Conservation (phyloP, 2,888 invertebrate genomes). For the Entomobrya multifasciata region DNA sequence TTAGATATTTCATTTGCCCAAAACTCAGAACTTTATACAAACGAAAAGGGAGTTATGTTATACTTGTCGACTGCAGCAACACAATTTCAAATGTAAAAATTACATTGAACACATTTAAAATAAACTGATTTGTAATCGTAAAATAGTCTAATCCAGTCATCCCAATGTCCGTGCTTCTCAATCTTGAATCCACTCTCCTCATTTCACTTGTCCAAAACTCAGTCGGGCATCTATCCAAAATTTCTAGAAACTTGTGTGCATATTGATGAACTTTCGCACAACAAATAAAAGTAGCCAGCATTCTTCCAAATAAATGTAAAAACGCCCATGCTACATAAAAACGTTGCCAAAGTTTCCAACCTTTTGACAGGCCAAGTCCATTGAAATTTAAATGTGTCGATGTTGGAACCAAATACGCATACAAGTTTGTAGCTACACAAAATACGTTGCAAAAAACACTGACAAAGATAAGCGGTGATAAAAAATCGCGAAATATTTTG, state of each 20-base stretch:
- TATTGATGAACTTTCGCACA: slow-evolving; percentile 73
- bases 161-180: slow-evolving; percentile 52
- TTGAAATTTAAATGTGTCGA: no score
- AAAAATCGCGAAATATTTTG: slow-evolving; percentile 57
- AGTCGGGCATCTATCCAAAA: slow-evolving; percentile 72
- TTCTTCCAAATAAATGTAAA: slow-evolving; percentile 68
- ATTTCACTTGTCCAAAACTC: slow-evolving; percentile 24
- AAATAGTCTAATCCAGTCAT: slow-evolving; percentile 64
- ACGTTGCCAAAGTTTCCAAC: neutral
- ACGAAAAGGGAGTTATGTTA: no score
- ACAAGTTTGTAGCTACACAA: no score
- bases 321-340: slow-evolving; percentile 76
- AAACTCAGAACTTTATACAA: no score
- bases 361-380: neutral
- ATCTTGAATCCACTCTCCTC: slow-evolving; percentile 50
- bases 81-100: slow-evolving; percentile 46
- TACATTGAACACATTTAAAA: neutral
- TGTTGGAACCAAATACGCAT: no score
- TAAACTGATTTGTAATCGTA: slow-evolving; percentile 63
- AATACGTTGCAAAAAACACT: slow-evolving; percentile 74
- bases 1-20: no score
- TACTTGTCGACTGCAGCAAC: slow-evolving; percentile 13
- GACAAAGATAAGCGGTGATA: slow-evolving; percentile 75
- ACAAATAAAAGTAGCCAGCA: slow-evolving; percentile 32
- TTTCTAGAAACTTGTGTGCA: slow-evolving; percentile 59